Evolutionary conservation across 2,888 invertebrate genomes (phyloP).

Genomic region (Sipunculus nudus): DNA sequence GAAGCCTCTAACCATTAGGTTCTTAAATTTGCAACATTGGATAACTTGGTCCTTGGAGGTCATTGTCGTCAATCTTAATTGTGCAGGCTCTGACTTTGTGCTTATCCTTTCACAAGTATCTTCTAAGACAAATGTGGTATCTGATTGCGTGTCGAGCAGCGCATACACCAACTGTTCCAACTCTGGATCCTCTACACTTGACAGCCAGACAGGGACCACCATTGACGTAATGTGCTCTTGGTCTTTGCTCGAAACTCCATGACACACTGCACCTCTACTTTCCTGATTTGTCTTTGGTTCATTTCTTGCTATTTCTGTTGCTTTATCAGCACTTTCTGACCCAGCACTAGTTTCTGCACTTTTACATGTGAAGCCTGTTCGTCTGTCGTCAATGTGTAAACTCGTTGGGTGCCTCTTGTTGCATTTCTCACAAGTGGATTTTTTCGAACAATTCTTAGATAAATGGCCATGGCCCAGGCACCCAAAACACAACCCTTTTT

Average conservation of each 20-base stretch:
- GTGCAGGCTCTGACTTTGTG: conserved; percentile 8
- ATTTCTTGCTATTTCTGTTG: neutral
- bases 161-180: conserved; percentile 39
- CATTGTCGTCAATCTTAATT: conserved; percentile 36
- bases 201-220: conserved; percentile 39
- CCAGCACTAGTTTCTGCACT: no score
- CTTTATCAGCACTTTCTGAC: neutral
- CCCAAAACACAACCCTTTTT: conserved; percentile 38
- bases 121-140: conserved; percentile 35
- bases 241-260: neutral
- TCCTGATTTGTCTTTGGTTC: neutral
- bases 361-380: no score
- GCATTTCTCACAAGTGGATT: conserved; percentile 30
- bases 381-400: conserved; percentile 20
- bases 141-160: conserved; percentile 38
- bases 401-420: conserved; percentile 34
- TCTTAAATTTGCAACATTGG: conserved; percentile 10
- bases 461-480: conserved; percentile 38
- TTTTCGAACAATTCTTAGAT: conserved; percentile 29
- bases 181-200: conserved; percentile 17
- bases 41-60: conserved; percentile 8
- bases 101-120: conserved; percentile 18
- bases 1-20: conserved; percentile 26
- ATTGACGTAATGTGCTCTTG: conserved; percentile 7
- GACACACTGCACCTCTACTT: neutral